phyloP scores from a whole-genome alignment of 2,888 invertebrate species.

The Brachylomia viminalis region DNA sequence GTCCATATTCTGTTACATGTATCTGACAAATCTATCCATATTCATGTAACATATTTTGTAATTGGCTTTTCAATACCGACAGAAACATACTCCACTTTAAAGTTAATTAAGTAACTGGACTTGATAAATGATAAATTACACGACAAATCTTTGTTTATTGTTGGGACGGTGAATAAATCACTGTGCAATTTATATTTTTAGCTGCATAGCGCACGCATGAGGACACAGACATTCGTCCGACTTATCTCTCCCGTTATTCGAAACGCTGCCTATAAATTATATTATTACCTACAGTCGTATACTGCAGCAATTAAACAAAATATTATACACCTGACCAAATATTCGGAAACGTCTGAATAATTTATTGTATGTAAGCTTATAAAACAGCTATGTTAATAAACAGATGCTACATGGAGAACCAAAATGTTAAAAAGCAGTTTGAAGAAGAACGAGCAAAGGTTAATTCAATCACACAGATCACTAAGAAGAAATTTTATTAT shows the following conservation, averaged over 20 bases:
- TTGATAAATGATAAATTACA: constrained; percentile 35
- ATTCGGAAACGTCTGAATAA: constrained; percentile 7
- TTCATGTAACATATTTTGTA: neutral
- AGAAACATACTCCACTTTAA: neutral
- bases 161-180: constrained; percentile 18
- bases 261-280: constrained; percentile 12
- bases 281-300: neutral
- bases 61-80: neutral
- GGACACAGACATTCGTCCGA: constrained; percentile 8
- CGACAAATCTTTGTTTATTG: constrained; percentile 32
- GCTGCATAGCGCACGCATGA: constrained; percentile 1
- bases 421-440: no score
- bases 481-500: no score
- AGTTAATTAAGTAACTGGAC: neutral
- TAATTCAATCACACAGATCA: no score
- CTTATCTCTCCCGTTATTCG: constrained; percentile 24
- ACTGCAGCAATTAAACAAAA: neutral
- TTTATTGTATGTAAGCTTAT: neutral
- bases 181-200: constrained; percentile 35
- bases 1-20: neutral
- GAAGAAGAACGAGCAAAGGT: no score
- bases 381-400: constrained; percentile 17
- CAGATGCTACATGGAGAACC: no score
- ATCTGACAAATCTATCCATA: neutral
- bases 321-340: constrained; percentile 50